Evolutionary conservation across 2,888 invertebrate species (phyloP), one percentile per base, ranked within the genome.

Genomic region (Meandrusa payeni): DNA sequence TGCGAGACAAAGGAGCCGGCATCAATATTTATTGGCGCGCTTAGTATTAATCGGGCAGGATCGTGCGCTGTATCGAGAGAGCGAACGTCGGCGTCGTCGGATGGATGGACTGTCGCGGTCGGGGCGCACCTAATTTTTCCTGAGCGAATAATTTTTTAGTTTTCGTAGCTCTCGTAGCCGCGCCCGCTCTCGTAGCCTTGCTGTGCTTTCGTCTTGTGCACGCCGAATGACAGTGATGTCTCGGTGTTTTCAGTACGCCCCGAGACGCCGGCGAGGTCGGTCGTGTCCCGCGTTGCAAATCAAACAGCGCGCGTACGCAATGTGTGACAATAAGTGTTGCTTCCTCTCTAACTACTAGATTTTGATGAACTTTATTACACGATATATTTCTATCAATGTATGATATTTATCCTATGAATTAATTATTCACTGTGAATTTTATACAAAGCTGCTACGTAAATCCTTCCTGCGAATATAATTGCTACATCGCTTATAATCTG

Each of bases 251-350:
- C 68, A 85, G 86, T 86, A 66, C 74, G 76, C 71, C 67, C 64
- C 68, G 59, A 74, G 69, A 65, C 79, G 63, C 68, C 54, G 54
- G 52, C 49, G 58, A 64, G 66, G 63, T 52, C 61, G 75, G 77
- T 65, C 70, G 81, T 70, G 69, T 67, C 58, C 68, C 69, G 65
- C 67, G 62, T 58, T 62, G 71, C 69, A 48, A 58, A 57, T 59
- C 66, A 47, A 53, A 59, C 61, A 56, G 57, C 54, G 54, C 60
- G 67, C 76, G 78, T 69, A 80, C 76, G 82, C 61, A 87, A 85
- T 73, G 81, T 86, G 83, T 85, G 87, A 87, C 87, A 87, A 87
- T 87, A 87, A 87, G 76, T 83, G 81, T 83, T 80, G 77, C 85
- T 86, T 83, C 85, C 82, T 79, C 70, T 76, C 71, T 77, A 73